Evolutionary conservation across 2,797 vertebrate genomes (phyloP).

Genomic region (Adelosebastes latens): DNA sequence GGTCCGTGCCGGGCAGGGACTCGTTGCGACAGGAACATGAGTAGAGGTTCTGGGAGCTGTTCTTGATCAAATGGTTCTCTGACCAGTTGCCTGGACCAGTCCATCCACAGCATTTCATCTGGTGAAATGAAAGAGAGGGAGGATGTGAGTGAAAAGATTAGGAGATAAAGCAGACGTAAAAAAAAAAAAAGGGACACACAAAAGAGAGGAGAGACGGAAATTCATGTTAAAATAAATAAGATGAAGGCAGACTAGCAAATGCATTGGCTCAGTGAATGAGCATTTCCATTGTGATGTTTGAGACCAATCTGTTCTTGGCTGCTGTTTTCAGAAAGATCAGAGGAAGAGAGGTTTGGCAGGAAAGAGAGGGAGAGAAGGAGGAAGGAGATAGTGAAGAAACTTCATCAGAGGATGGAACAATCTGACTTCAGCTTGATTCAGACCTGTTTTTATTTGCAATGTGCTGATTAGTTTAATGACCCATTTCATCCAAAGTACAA

Average conservation of each 20-base stretch:
- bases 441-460: neutral
- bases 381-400: constrained; percentile 11
- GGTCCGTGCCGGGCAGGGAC: constrained; percentile 4
- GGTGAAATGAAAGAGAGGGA: constrained; percentile 6
- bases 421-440: neutral
- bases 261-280: neutral
- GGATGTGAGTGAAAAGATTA: neutral
- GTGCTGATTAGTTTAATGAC: constrained; percentile 23
- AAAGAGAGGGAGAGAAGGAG: neutral
- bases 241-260: constrained; percentile 19
- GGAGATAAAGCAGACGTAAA: neutral
- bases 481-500: constrained; percentile 1
- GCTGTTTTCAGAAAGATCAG: constrained; percentile 23
- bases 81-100: constrained; percentile 87
- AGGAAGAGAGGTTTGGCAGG: constrained; percentile 31
- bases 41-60: constrained; percentile 70
- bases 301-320: constrained; percentile 26
- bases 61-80: constrained; percentile 81
- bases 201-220: neutral
- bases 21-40: constrained; percentile 89
- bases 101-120: constrained; percentile 95
- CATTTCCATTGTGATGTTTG: neutral
- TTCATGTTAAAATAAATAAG: neutral
- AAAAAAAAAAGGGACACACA: neutral
- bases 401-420: neutral